These are phyloP conservation scores for Stratiomys singularior DNA, from an alignment of 2,888 invertebrate species.

Conservation along the genomic window DNA sequence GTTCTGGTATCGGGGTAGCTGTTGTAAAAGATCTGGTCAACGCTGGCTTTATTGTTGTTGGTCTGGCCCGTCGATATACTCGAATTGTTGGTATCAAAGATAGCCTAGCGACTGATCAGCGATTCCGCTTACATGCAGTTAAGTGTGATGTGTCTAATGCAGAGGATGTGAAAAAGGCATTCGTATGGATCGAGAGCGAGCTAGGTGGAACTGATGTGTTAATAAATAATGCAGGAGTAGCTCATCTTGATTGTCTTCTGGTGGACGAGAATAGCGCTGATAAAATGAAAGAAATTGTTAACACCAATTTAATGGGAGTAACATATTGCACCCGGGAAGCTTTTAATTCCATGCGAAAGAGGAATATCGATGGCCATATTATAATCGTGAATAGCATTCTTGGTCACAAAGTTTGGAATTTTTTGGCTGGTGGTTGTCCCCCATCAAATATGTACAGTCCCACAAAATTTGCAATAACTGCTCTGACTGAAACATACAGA, in stretches of 20 bases:
- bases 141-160: slow-evolving; percentile 21
- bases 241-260: slow-evolving; percentile 51
- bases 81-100: not conserved
- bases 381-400: slow-evolving; percentile 66
- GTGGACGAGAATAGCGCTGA: slow-evolving; percentile 51
- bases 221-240: slow-evolving; percentile 70
- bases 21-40: slow-evolving; percentile 65
- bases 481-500: slow-evolving; percentile 58
- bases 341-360: slow-evolving; percentile 65
- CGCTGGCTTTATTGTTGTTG: slow-evolving; percentile 69
- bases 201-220: slow-evolving; percentile 69
- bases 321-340: slow-evolving; percentile 66
- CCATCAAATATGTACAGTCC: slow-evolving; percentile 59
- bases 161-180: slow-evolving; percentile 67
- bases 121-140: not conserved
- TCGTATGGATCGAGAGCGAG: slow-evolving; percentile 65
- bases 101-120: not conserved
- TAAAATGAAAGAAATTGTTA: slow-evolving; percentile 59
- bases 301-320: slow-evolving; percentile 65
- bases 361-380: slow-evolving; percentile 64
- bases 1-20: slow-evolving; percentile 71
- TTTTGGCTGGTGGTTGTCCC: slow-evolving; percentile 52
- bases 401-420: slow-evolving; percentile 65
- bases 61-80: slow-evolving; percentile 66
- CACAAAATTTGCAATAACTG: slow-evolving; percentile 58